A percentile compares a stretch with the other conserved stretches of the same genome.
Evolutionary conservation across 1,140 invertebrate genomes (phyloP).

Genomic region (Antheraea pernyi): DNA sequence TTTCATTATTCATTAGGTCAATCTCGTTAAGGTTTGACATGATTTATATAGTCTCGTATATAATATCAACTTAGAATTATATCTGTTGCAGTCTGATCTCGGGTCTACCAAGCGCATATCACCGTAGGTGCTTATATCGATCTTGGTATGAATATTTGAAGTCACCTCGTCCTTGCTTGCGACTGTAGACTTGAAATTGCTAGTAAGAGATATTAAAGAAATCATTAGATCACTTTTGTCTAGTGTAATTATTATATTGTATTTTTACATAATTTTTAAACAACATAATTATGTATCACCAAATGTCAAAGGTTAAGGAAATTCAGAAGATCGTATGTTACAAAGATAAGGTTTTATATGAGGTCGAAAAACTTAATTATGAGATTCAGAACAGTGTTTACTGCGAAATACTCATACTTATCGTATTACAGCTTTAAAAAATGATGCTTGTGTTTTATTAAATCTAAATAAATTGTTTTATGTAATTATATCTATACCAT

Average conservation of each 20-base stretch:
- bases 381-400: no score
- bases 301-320: no score
- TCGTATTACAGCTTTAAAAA: no score
- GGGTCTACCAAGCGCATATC: slow-evolving; percentile 48
- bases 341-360: no score
- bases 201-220: not conserved
- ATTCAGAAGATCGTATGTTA: no score
- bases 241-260: not conserved
- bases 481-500: no score
- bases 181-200: not conserved
- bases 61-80: slow-evolving; percentile 61
- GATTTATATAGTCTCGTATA: slow-evolving; percentile 47
- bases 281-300: no score
- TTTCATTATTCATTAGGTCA: not conserved
- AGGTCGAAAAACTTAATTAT: no score
- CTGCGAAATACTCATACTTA: no score
- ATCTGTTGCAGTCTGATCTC: slow-evolving; percentile 56
- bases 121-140: slow-evolving; percentile 58
- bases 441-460: no score
- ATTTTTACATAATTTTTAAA: not conserved
- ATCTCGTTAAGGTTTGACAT: slow-evolving; percentile 17
- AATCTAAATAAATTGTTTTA: no score
- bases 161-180: slow-evolving; percentile 51
- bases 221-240: not conserved
- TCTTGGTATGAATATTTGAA: slow-evolving; percentile 72